phyloP scores from a whole-genome alignment of 2,113 vertebrate species.

The Alethe castanea region DNA sequence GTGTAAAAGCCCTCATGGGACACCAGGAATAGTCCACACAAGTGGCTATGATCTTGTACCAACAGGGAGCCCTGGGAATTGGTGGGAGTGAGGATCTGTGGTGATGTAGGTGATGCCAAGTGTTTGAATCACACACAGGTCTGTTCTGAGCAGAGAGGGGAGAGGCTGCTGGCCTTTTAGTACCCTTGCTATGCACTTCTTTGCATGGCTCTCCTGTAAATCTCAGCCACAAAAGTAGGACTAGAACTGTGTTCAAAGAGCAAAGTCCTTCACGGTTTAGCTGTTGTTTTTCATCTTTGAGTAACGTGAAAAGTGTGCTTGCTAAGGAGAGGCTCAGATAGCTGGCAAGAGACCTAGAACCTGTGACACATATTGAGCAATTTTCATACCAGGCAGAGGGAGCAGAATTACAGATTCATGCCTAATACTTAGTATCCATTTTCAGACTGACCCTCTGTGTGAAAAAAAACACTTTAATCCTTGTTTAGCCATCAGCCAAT shows the following conservation, averaged over 20 bases:
- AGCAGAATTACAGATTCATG: not conserved
- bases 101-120: not conserved
- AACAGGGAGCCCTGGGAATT: not conserved
- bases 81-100: not conserved
- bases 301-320: not conserved
- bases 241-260: not conserved
- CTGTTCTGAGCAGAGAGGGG: not conserved
- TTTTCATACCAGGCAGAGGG: constrained; percentile 27
- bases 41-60: not conserved
- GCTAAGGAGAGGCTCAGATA: not conserved
- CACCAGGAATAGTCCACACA: not conserved
- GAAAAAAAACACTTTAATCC: not conserved
- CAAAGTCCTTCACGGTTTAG: not conserved
- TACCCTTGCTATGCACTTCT: not conserved
- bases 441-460: not conserved
- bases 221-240: not conserved
- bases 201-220: not conserved
- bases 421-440: not conserved
- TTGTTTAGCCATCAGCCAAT: not conserved
- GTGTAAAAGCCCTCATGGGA: not conserved
- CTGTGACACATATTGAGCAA: constrained; percentile 58
- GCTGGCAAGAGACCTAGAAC: constrained; percentile 41
- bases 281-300: constrained; percentile 36
- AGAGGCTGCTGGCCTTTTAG: not conserved
- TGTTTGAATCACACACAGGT: rapidly evolving